Percentiles rank a stretch among this genome's conserved stretches.
Evolutionary conservation across 2,888 invertebrate species (phyloP).

Genomic region (Nomada ferruginata): DNA sequence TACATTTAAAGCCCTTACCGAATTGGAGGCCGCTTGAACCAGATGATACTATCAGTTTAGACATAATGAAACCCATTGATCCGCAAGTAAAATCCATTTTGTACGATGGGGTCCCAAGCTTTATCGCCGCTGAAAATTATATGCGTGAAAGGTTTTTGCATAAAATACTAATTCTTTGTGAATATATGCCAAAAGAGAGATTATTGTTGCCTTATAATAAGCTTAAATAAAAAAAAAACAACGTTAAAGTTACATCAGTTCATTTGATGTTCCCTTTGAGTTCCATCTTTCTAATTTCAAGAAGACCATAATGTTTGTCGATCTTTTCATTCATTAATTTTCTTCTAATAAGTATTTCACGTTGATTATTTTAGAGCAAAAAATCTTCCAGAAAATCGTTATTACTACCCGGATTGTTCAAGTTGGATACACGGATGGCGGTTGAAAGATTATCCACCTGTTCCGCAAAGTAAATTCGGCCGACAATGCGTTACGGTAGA

Average conservation of each 20-base stretch:
- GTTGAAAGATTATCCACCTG: constrained; percentile 71
- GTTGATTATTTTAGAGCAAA: constrained; percentile 70
- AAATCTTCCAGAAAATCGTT: constrained; percentile 76
- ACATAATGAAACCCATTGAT: constrained; percentile 77
- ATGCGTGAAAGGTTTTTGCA: constrained; percentile 73
- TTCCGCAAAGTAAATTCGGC: constrained; percentile 63
- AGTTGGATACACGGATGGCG: constrained; percentile 81
- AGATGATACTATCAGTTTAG: constrained; percentile 63
- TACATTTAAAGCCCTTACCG: constrained; percentile 51
- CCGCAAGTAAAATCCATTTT: constrained; percentile 69
- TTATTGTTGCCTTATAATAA: background rate
- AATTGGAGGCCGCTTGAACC: constrained; percentile 69
- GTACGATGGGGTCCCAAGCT: constrained; percentile 74
- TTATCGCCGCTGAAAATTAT: constrained; percentile 75
- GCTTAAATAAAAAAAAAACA: background rate
- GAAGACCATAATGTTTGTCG: background rate
- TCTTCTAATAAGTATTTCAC: background rate
- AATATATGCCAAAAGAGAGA: background rate
- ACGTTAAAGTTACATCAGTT: background rate
- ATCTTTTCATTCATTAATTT: background rate
- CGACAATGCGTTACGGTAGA: constrained; percentile 67
- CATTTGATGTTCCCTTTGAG: background rate
- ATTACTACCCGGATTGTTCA: constrained; percentile 77
- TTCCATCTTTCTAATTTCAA: background rate
- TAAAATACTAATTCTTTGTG: background rate